Conservation (phyloP, 1,140 invertebrate species). For the Nebria ingens region DNA sequence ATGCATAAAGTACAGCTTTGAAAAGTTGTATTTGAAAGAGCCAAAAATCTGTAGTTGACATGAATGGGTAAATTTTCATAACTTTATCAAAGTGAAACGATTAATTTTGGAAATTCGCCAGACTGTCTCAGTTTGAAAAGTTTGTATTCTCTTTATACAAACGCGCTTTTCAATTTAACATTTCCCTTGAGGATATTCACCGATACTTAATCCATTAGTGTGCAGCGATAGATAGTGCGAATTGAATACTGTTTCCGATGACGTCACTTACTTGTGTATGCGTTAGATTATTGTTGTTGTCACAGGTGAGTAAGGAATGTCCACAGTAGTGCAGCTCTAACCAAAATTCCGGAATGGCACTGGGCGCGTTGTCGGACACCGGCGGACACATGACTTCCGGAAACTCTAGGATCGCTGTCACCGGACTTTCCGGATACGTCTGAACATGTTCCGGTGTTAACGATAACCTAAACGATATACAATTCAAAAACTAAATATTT, state of each 20-base stretch:
- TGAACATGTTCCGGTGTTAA: slow-evolving; percentile 60
- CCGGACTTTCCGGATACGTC: slow-evolving; percentile 64
- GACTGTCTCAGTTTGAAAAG: neutral
- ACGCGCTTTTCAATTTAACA: neutral
- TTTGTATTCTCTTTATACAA: neutral
- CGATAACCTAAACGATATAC: slow-evolving; percentile 38
- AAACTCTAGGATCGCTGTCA: slow-evolving; percentile 60
- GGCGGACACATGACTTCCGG: slow-evolving; percentile 52
- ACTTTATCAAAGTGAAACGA: neutral
- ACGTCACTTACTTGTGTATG: slow-evolving; percentile 8
- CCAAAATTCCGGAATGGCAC: slow-evolving; percentile 56
- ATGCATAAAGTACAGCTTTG: too few species aligned
- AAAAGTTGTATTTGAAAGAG: too few species aligned
- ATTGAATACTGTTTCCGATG: too few species aligned
- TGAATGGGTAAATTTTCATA: neutral
- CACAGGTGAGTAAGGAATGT: slow-evolving; percentile 32
- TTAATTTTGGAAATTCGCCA: neutral
- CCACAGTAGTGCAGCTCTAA: slow-evolving; percentile 68
- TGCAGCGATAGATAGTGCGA: too few species aligned
- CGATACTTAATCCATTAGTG: neutral
- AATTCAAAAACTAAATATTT: too few species aligned
- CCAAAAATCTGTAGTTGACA: neutral
- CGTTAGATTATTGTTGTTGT: slow-evolving; percentile 14
- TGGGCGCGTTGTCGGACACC: slow-evolving; percentile 41
- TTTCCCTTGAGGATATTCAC: neutral